Evolutionary conservation across 2,888 invertebrate genomes (phyloP).

Genomic region (Torymus tubicola): DNA sequence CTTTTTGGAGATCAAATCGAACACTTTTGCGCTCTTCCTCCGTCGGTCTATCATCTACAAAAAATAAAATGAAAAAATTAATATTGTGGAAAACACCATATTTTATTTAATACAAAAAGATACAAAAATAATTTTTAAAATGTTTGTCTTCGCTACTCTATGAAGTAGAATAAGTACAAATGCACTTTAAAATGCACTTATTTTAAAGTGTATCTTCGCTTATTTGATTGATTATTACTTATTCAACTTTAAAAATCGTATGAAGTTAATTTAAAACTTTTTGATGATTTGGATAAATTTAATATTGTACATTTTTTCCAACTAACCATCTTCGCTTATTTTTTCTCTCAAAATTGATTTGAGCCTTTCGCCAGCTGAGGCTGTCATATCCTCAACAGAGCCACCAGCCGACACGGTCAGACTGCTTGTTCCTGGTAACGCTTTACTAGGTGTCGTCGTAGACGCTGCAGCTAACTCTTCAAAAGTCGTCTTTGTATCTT

Average conservation of each 20-base stretch:
- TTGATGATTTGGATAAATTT: too few species aligned
- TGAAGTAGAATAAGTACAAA: too few species aligned
- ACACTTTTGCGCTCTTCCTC: slow-evolving; percentile 89
- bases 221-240: too few species aligned
- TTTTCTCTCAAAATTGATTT: slow-evolving; percentile 74
- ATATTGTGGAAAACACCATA: too few species aligned
- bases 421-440: slow-evolving; percentile 3
- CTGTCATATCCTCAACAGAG: slow-evolving; percentile 61
- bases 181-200: too few species aligned
- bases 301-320: background rate
- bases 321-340: slow-evolving; percentile 69
- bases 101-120: too few species aligned
- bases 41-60: slow-evolving; percentile 74
- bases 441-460: too few species aligned
- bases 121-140: too few species aligned
- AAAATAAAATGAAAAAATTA: background rate
- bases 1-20: slow-evolving; percentile 80
- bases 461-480: slow-evolving; percentile 65
- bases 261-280: too few species aligned
- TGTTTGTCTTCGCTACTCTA: too few species aligned
- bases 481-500: slow-evolving; percentile 61
- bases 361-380: slow-evolving; percentile 66
- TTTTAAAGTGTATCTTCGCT: too few species aligned
- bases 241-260: too few species aligned
- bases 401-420: slow-evolving; percentile 15